Evolutionary conservation across 2,797 vertebrate species (phyloP), one percentile per base, ranked within the genome.

Genomic region (Margarornis squamiger): DNA sequence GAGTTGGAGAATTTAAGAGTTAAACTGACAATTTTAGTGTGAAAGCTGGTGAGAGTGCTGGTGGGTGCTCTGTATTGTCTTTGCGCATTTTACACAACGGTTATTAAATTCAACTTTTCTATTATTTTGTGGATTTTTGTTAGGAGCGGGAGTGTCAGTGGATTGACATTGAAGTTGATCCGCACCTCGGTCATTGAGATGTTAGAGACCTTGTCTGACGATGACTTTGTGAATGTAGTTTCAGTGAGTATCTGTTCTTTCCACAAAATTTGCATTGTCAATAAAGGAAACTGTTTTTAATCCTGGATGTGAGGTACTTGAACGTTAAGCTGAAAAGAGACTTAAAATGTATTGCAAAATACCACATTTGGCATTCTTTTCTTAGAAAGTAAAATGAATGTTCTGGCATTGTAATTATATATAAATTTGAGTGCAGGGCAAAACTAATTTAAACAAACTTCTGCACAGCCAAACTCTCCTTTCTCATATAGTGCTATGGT

Each of bases 181-280:
- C 98, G 99, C 76, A 99, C 99, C 0, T 99, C 99, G 0, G 99
- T 99, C 97, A 98, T 98, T 5, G 99, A 99, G 97, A 99, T 99
- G 99, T 97, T 99, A 91, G 99, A 99, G 96, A 99, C 99, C 6
- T 98, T 99, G 95, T 99, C 99, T 9, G 99, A 99, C 7, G 99
- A 99, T 15, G 99, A 99, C 96, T 99, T 99, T 62, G 99, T 99
- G 96, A 99, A 99, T 66, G 99, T 99, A n/a, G 99, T 99, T 96
- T 99, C 99, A 61, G 99, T 99, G 96, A 99, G 99, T 99, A 97
- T 90, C 70, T 75, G 32, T 67, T 65, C 21, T 54, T 88, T 66
- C 36, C 29, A 36, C 34, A 66, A 49, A 78, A 73, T 62, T 19
- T 46, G 8, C 21, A 21, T 36, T 76, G 48, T 51, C 73, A 79